A percentile compares a stretch with the other conserved stretches of the same genome.
Conservation (phyloP, 2,888 invertebrate genomes). For the Ariolimax columbianus region DNA sequence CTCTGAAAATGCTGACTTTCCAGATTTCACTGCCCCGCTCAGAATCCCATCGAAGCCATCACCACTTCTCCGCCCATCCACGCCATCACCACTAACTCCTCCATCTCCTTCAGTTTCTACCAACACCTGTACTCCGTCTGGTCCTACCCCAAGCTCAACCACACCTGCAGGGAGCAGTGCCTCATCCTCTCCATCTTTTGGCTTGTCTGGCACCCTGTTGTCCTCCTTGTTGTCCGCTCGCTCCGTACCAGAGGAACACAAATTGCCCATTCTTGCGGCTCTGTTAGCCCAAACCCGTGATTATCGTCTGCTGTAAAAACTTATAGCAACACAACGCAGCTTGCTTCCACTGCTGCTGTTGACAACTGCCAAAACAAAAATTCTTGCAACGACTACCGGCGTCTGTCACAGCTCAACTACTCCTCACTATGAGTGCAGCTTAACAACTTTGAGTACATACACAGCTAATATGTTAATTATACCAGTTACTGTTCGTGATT, state of each 20-base stretch:
- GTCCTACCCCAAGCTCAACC: background rate
- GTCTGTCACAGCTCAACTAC: no score
- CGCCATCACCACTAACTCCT: slow-evolving; percentile 30
- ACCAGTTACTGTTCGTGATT: no score
- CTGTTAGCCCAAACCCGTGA: background rate
- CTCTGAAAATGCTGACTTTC: background rate
- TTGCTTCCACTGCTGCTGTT: background rate
- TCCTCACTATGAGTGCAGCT: no score
- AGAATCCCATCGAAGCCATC: slow-evolving; percentile 14
- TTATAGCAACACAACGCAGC: background rate
- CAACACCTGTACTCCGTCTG: background rate
- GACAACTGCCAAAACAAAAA: background rate
- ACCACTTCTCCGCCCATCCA: background rate
- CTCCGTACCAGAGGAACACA: slow-evolving; percentile 41
- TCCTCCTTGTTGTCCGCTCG: slow-evolving; percentile 43
- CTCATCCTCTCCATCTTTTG: slow-evolving; percentile 49
- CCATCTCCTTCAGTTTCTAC: slow-evolving; percentile 28
- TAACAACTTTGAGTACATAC: no score
- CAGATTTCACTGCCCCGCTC: background rate
- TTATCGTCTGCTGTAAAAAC: no score
- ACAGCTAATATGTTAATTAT: no score
- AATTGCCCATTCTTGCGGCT: slow-evolving; percentile 39
- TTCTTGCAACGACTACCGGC: no score
- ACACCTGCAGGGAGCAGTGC: slow-evolving; percentile 34
- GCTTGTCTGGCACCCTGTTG: slow-evolving; percentile 39